Evolutionary conservation across 1,140 invertebrate species (phyloP), one percentile per base, ranked within the genome.

Genomic region (Patella vulgata): DNA sequence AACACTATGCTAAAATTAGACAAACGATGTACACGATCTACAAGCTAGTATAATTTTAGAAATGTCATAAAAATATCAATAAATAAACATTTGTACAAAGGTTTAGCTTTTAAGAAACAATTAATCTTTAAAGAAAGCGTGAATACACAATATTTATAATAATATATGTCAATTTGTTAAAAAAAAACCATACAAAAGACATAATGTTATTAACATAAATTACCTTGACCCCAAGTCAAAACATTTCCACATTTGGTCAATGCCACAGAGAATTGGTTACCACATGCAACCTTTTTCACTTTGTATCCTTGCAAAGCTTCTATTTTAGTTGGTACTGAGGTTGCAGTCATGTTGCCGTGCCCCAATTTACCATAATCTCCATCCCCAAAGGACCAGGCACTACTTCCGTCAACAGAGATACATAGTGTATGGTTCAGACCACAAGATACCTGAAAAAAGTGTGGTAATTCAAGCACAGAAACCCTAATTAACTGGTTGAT

Each of bases 381-480:
- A 82, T 90, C 89, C 2, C 90, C 90, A 83, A 90, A 91, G 3
- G 88, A 83, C 88, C 88, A 91, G 0, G 89, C 88, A n/a, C 75
- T 85, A 54, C 81, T 81, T 2, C 88, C 88, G 74, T 89, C 88
- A 12, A 72, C 59, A 11, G 87, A 88, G 33, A 89, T 79, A 77
- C 88, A 89, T 23, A 89, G 83, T 0, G 89, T 90, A 78, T 91
- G 89, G 69, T 89, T 89, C 31, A 89, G 77, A 17, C 89, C 89
- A 82, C 89, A 90, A 21, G 89, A 82, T 11, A 88, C 87, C 78
- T 86, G 70, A 25, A 59, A 75, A 17, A n/a, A n/a, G n/a, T n/a
- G n/a, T n/a, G n/a, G n/a, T n/a, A n/a, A n/a, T n/a, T n/a, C n/a
- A n/a, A n/a, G n/a, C n/a, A n/a, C n/a, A n/a, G n/a, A n/a, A n/a